Conservation (phyloP, 2,113 vertebrate species). For the Anser cygnoides region DNA sequence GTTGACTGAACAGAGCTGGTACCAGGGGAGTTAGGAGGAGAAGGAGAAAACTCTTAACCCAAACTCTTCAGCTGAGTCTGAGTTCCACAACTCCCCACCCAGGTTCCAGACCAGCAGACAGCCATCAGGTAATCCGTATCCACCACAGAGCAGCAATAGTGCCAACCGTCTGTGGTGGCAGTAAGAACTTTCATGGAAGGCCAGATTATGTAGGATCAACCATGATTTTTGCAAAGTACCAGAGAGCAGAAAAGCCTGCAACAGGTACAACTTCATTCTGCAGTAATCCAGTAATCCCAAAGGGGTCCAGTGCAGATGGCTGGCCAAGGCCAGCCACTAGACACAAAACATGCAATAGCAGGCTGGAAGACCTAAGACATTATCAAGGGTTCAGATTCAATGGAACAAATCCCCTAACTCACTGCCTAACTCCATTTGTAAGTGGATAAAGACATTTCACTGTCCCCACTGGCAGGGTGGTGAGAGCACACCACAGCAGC, state of each 20-base stretch:
- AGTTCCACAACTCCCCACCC: not conserved
- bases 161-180: not conserved
- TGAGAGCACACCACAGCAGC: not conserved
- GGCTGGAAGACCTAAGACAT: not conserved
- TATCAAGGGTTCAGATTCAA: not conserved
- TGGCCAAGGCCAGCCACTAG: not conserved
- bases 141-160: not conserved
- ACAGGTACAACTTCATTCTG: not conserved
- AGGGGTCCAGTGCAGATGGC: not conserved
- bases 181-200: rapidly evolving
- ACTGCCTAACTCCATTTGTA: not conserved
- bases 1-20: not conserved
- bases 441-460: not conserved
- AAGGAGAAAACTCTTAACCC: not conserved
- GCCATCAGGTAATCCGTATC: not conserved
- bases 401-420: not conserved
- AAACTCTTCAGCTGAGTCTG: not conserved
- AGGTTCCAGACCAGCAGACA: not conserved
- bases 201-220: not conserved
- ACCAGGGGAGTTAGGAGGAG: not conserved
- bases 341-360: not conserved
- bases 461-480: not conserved
- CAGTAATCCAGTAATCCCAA: not conserved
- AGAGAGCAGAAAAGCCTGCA: not conserved
- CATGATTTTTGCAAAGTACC: not conserved